Percentiles rank a stretch among this genome's conserved stretches.
Conservation (phyloP, 2,888 invertebrate species). For the Drosophila neotestacea region DNA sequence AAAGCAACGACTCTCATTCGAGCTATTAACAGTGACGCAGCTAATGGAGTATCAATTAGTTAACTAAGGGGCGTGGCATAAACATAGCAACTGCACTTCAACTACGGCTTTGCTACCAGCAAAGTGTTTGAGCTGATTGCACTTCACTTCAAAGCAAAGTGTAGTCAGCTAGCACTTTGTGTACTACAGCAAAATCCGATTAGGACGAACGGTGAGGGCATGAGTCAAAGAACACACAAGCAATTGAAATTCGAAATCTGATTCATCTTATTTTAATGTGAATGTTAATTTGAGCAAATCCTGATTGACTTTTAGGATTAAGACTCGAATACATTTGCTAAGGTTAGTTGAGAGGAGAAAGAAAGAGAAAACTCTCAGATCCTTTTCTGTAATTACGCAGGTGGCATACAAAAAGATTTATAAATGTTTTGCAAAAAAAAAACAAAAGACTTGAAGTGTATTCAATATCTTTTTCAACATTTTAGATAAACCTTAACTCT, state of each 20-base stretch:
- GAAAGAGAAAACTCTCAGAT: too few species aligned
- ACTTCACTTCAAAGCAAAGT: constrained; percentile 30
- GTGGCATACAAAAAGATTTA: too few species aligned
- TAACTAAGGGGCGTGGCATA: constrained; percentile 25
- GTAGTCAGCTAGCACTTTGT: constrained; percentile 9
- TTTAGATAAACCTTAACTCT: too few species aligned
- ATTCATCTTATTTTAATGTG: not conserved
- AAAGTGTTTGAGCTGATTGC: constrained; percentile 30
- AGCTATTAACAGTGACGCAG: constrained; percentile 20
- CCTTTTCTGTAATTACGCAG: too few species aligned
- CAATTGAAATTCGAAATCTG: not conserved
- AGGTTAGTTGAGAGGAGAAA: too few species aligned
- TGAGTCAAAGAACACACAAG: not conserved
- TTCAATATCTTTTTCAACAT: too few species aligned
- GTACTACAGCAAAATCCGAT: not conserved
- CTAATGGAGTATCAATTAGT: constrained; percentile 55
- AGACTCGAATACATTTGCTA: too few species aligned
- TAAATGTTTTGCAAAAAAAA: too few species aligned
- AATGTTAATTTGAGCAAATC: not conserved
- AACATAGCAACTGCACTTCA: constrained; percentile 26
- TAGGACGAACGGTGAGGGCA: not conserved
- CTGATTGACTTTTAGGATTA: not conserved
- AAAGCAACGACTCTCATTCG: constrained; percentile 6
- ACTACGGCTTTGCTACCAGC: constrained; percentile 1
- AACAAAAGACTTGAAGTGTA: too few species aligned